These are phyloP conservation scores for Lutjanus campechanus DNA, from an alignment of 2,797 vertebrate genomes.

Conservation along the genomic window DNA sequence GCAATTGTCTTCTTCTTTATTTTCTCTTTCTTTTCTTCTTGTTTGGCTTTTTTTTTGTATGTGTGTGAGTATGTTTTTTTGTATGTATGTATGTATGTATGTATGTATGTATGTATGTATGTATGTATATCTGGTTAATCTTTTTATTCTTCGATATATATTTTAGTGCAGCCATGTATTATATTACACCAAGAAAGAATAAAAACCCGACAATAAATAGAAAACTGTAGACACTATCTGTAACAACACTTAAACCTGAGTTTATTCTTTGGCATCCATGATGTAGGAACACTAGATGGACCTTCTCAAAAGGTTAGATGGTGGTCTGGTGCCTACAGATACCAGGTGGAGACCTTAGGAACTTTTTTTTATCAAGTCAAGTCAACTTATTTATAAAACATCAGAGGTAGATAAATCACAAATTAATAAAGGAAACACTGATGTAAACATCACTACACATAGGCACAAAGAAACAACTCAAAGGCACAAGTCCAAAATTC, in stretches of 20 bases:
- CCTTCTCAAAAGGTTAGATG: no score
- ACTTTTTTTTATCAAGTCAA: background rate
- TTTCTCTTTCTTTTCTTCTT: conserved; percentile 60
- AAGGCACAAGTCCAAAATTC: no score
- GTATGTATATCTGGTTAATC: background rate
- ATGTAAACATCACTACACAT: background rate
- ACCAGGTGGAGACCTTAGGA: background rate
- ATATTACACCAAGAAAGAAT: background rate
- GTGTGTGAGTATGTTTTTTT: no score
- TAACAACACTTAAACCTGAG: background rate
- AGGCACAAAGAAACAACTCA: no score
- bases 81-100: conserved; percentile 17
- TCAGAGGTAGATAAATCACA: no score
- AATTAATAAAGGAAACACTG: background rate
- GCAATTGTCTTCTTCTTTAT: conserved; percentile 66
- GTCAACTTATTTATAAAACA: no score
- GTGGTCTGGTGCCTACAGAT: no score
- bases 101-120: background rate
- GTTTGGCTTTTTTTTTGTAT: conserved; percentile 21
- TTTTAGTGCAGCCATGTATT: background rate
- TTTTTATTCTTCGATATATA: background rate
- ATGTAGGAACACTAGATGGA: background rate
- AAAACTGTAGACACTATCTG: background rate
- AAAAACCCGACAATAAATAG: background rate
- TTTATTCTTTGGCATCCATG: background rate